Percentiles rank a stretch among this genome's conserved stretches.
These are phyloP conservation scores for Actinia equina DNA, from an alignment of 64 coral and sea anemone genomes.

Conservation along the genomic window DNA sequence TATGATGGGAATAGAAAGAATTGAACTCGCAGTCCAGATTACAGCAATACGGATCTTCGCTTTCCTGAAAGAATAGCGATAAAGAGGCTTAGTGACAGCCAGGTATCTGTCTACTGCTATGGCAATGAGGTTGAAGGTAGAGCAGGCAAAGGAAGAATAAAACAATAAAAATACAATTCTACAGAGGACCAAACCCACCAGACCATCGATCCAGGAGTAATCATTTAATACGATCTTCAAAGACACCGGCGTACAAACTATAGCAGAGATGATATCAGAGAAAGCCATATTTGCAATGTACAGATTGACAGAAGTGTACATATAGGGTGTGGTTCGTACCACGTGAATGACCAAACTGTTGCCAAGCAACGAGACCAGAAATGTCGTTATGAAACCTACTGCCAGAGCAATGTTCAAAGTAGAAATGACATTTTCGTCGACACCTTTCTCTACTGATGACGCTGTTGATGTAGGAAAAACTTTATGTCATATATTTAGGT, in stretches of 20 bases:
- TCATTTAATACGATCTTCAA: not conserved
- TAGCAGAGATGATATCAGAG: constrained; percentile 31
- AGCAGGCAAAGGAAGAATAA: constrained; percentile 25
- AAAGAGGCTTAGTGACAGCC: constrained; percentile 39
- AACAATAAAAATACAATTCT: constrained; percentile 19
- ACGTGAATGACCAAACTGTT: constrained; percentile 32
- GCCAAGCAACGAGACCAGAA: constrained; percentile 10
- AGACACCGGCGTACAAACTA: constrained; percentile 21
- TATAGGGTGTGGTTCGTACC: constrained; percentile 14
- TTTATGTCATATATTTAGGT: not conserved
- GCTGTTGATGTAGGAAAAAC: not conserved
- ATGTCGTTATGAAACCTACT: not conserved
- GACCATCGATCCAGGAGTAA: constrained; percentile 23
- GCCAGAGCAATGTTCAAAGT: not conserved
- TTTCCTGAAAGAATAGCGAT: not conserved
- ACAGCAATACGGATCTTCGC: constrained; percentile 17
- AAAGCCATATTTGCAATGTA: constrained; percentile 52
- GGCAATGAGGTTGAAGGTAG: constrained; percentile 21
- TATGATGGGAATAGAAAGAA: constrained; percentile 33
- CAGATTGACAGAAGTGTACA: constrained; percentile 33
- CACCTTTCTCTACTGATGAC: not conserved
- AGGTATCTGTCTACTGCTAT: constrained; percentile 48
- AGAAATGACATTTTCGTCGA: not conserved
- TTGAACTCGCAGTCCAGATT: not conserved
- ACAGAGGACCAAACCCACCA: constrained; percentile 10